A percentile compares a stretch with the other conserved stretches of the same genome.
Conservation (phyloP, 1,140 invertebrate species). For the Zophobas morio region DNA sequence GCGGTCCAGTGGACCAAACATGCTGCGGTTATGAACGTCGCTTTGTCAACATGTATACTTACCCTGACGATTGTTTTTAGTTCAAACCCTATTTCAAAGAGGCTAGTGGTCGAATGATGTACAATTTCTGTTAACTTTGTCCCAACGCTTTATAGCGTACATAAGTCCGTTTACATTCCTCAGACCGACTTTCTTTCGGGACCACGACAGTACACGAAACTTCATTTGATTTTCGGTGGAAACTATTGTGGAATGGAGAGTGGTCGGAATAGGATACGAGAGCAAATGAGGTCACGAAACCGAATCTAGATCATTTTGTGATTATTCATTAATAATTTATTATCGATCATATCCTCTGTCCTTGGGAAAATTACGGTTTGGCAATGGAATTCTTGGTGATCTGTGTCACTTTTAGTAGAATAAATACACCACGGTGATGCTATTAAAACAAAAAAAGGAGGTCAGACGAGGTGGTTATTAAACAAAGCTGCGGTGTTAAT, state of each 20-base stretch:
- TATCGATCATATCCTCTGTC: constrained; percentile 30
- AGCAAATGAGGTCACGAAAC: neutral
- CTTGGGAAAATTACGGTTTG: constrained; percentile 39
- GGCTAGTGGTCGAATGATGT: no score
- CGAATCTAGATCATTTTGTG: constrained; percentile 13
- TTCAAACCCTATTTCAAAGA: no score
- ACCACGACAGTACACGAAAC: neutral
- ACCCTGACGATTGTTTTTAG: no score
- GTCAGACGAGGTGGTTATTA: constrained; percentile 15
- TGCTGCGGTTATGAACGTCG: no score
- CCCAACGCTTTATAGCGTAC: no score
- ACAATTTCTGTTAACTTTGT: no score
- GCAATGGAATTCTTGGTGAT: constrained; percentile 34
- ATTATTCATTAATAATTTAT: constrained; percentile 36
- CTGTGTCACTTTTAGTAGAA: constrained; percentile 35
- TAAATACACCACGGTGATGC: constrained; percentile 16
- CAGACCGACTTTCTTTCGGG: no score
- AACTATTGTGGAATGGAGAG: no score
- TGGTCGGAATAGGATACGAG: no score
- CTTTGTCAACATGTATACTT: no score
- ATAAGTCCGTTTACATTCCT: no score
- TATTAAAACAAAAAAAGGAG: constrained; percentile 15
- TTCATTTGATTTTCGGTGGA: neutral
- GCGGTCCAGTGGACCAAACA: no score
- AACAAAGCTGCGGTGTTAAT: neutral